phyloP scores from a whole-genome alignment of 2,113 vertebrate species.

The Paramormyrops kingsleyae region DNA sequence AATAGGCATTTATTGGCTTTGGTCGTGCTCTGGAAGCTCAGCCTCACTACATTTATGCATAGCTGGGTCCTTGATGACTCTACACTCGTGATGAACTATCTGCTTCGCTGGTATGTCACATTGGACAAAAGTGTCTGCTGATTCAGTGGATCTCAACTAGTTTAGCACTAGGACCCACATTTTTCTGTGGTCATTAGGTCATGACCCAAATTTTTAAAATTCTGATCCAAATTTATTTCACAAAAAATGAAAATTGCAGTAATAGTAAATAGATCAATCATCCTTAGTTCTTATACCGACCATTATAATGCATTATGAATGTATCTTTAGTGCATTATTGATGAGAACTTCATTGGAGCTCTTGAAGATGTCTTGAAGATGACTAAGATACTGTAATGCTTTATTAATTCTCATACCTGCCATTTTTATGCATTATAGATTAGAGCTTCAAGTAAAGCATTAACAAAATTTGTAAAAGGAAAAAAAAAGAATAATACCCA shows the following conservation, averaged over 20 bases:
- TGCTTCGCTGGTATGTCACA: not conserved
- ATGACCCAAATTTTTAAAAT: not conserved
- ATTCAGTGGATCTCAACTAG: not conserved
- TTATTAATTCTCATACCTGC: not conserved
- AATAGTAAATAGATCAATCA: not conserved
- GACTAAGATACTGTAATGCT: not conserved
- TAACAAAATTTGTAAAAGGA: not conserved
- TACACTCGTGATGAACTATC: not conserved
- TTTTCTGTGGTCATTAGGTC: not conserved
- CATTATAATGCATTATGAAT: not conserved
- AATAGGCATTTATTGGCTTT: not conserved
- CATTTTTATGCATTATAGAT: not conserved
- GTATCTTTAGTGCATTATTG: not conserved
- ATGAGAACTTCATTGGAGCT: not conserved
- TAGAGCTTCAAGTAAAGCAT: not conserved
- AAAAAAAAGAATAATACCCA: not conserved
- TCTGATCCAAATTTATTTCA: not conserved
- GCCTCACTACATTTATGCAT: not conserved
- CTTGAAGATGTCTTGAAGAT: not conserved
- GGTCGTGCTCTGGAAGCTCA: not conserved
- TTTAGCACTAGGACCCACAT: not conserved
- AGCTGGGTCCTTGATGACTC: not conserved
- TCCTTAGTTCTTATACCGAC: not conserved
- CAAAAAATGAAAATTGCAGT: not conserved
- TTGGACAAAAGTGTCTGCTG: not conserved